phyloP scores from a whole-genome alignment of 1,140 invertebrate genomes.

The Saccostrea glomerata region DNA sequence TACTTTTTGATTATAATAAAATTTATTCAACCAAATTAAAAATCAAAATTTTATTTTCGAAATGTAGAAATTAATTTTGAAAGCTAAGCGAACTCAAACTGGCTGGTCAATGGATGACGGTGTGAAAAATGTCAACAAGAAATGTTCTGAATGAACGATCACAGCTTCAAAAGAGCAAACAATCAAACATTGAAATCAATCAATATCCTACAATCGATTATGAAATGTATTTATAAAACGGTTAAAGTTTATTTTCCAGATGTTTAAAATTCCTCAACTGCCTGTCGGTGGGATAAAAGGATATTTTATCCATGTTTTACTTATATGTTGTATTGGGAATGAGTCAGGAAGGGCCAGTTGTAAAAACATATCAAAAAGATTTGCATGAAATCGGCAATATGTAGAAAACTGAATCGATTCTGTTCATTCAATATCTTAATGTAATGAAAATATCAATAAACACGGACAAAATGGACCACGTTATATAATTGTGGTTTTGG shows the following conservation, averaged over 20 bases:
- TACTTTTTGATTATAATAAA: too few relatives aligned
- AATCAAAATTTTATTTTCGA: too few relatives aligned
- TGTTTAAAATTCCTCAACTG: constrained; percentile 7
- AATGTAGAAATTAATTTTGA: too few relatives aligned
- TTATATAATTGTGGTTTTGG: constrained; percentile 20
- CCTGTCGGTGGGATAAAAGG: background rate
- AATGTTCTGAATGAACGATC: background rate
- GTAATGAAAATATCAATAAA: constrained; percentile 31
- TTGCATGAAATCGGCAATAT: background rate
- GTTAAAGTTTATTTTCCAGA: constrained; percentile 20
- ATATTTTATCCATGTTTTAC: background rate
- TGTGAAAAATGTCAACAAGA: background rate
- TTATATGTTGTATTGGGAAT: background rate
- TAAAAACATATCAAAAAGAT: constrained; percentile 7
- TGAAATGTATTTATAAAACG: constrained; percentile 33
- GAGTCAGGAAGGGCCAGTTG: constrained; percentile 1
- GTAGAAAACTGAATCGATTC: background rate
- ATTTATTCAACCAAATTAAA: too few relatives aligned
- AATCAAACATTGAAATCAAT: background rate
- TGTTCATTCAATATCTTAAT: background rate
- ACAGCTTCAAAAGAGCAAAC: background rate
- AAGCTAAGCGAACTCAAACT: too few relatives aligned
- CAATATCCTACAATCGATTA: constrained; percentile 6
- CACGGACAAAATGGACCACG: background rate
- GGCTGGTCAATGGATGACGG: too few relatives aligned